phyloP scores from a whole-genome alignment of 2,797 vertebrate species.

The Argya squamiceps region DNA sequence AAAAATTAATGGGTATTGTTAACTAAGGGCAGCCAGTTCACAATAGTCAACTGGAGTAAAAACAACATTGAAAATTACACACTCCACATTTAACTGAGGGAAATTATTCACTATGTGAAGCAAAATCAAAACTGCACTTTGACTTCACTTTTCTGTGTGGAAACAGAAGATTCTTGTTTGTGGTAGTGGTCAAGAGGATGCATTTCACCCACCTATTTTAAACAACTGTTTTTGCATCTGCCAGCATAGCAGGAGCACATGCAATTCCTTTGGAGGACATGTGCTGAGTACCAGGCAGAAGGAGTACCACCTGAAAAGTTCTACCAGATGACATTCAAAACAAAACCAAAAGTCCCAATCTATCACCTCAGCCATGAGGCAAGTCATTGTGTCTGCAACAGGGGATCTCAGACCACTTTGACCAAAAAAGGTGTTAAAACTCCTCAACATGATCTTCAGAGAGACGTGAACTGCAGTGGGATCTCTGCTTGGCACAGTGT shows the following conservation, averaged over 20 bases:
- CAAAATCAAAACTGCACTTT: neutral
- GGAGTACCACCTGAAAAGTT: neutral
- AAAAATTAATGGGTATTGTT: neutral
- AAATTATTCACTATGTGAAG: neutral
- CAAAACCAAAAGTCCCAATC: neutral
- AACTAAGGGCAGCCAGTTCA: neutral
- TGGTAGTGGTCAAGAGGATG: rapidly evolving
- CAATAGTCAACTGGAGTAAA: neutral
- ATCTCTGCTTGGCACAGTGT: neutral
- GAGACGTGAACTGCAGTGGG: neutral
- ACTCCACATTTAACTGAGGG: neutral
- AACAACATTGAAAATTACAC: neutral
- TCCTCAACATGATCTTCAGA: neutral
- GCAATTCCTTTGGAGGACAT: neutral
- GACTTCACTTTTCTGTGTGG: neutral
- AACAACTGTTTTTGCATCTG: neutral
- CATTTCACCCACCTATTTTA: neutral
- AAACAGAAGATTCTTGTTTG: neutral
- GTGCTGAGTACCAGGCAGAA: neutral
- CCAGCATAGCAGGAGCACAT: neutral
- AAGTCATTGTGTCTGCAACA: neutral
- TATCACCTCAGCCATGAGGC: neutral
- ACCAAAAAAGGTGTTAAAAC: neutral
- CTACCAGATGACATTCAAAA: neutral
- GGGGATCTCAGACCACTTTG: neutral